Base-by-base conservation (phyloP, 2,797 vertebrate species). In the Diplodus puntazzo region DNA sequence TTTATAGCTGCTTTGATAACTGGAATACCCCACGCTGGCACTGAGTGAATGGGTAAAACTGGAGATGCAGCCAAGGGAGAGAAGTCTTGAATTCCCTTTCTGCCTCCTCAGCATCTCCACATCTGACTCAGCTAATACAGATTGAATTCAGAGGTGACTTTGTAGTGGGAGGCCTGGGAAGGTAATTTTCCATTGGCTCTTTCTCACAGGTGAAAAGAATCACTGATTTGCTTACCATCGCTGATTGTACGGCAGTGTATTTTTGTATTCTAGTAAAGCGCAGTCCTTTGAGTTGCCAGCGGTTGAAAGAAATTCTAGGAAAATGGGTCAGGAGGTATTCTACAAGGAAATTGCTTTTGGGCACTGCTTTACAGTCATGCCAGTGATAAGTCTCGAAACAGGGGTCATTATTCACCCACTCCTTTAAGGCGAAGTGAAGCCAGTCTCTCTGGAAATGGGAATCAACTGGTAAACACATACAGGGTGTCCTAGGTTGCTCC, bases 61-160 rank as follows among this genome's bases (percentile, higher is more conserved):
- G 42, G 43, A 60, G 72, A 83, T 79, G 58, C 73, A 83, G 81
- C 70, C 11, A 12, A 82, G 59, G 66, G 62, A 90, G 79, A 83
- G 63, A 17, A 65, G 65, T 83, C 86, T 87, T 83, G 81, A 87
- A 87, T 82, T 87, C 80, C 70, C 89, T 75, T 85, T 81, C 79
- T 90, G 91, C 90, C 75, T 92, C 65, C 86, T 94, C 92, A 93
- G 90, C 93, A 93, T 90, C 90, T 92, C 88, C 77, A 82, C 87
- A 83, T 93, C 93, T 93, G 91, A 94, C 87, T 93, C 91, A 93
- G 92, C 91, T 87, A 79, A 90, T 92, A 89, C 87, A 92, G 89
- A 92, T 87, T 87, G 76, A 89, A 90, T 89, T 91, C 88, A 83
- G 87, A 81, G 89, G 90, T 92, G 89, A 93, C 93, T 91, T 89